Conservation (phyloP, 2,888 invertebrate species). For the Tryphoninae sp. region DNA sequence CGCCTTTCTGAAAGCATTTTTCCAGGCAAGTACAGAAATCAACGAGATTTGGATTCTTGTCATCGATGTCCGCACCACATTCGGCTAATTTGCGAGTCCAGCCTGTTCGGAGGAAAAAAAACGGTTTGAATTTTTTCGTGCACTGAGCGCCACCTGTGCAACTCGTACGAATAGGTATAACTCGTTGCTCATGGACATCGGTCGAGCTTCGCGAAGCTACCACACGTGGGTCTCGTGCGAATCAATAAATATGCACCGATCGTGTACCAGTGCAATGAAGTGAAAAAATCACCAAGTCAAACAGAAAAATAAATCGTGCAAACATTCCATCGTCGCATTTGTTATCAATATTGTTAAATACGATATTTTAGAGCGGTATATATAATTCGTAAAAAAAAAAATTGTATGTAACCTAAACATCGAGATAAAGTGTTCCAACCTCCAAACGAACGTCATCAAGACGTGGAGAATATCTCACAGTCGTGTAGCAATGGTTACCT, state of each 20-base stretch:
- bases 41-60: slow-evolving; percentile 81
- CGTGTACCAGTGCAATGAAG: slow-evolving; percentile 28
- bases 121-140: not conserved
- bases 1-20: slow-evolving; percentile 83
- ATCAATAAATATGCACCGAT: slow-evolving; percentile 57
- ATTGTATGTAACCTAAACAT: slow-evolving; percentile 26
- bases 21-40: slow-evolving; percentile 83
- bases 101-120: slow-evolving; percentile 70
- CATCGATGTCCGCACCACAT: slow-evolving; percentile 79
- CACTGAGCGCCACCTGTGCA: slow-evolving; percentile 32
- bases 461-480: slow-evolving; percentile 6
- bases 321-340: not conserved
- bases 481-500: slow-evolving; percentile 78
- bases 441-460: slow-evolving; percentile 40
- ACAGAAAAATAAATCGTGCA: slow-evolving; percentile 5
- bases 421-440: slow-evolving; percentile 52
- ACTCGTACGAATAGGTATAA: not conserved
- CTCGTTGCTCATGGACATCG: slow-evolving; percentile 13
- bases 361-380: slow-evolving; percentile 2
- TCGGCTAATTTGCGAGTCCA: slow-evolving; percentile 80
- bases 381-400: slow-evolving; percentile 13
- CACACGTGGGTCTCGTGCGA: not conserved
- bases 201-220: slow-evolving; percentile 24
- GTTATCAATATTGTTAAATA: not conserved
- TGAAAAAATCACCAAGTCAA: slow-evolving; percentile 23